Base-by-base conservation (phyloP, 2,113 vertebrate genomes). In the Toxotes jaculatrix region DNA sequence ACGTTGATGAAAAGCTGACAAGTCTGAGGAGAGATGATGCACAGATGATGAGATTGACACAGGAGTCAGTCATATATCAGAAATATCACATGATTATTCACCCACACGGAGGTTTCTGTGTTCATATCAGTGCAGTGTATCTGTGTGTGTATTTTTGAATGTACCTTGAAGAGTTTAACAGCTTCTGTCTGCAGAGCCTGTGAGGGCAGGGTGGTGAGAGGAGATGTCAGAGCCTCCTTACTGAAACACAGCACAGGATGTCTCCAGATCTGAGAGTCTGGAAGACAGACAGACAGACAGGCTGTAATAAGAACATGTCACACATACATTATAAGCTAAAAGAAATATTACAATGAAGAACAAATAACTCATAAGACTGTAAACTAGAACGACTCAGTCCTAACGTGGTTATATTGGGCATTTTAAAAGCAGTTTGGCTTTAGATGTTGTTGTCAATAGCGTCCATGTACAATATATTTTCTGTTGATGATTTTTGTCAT, bases 1-100 rank as follows among this genome's bases (percentile, higher is more conserved):
- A 98, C 98, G 34, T 99, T 99, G 92, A 99, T 98, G 90, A 99
- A 99, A 69, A 99, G 96, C 94, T 99, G 98, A 93, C 98, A 99
- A 7, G 97, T 99, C 98, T 99, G 94, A 79, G 93, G 49, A 51
- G 70, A 42, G 56, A 27, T 36, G 53, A 76, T 17, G 32, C 19
- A 21, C 1, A 27, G 27, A 27, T 27, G 27, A 27, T 9, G 21
- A 55, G 36, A 27, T 13, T 59, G 23, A 69, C 2, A 0, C 17
- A 47, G 27, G 27, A 27, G 27, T 27, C 27, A 27, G 27, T 27
- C 27, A 27, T 27, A 27, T 27, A 27, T 27, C 27, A 27, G 27
- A 27, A 27, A 27, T 27, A 27, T 27, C 27, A 27, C 27, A 27
- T 27, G 27, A 42, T 23, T 70, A 53, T 53, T 57, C 0, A 0